A percentile compares a stretch with the other conserved stretches of the same genome.
phyloP scores from a whole-genome alignment of 2,797 vertebrate genomes.

The Morus bassanus region DNA sequence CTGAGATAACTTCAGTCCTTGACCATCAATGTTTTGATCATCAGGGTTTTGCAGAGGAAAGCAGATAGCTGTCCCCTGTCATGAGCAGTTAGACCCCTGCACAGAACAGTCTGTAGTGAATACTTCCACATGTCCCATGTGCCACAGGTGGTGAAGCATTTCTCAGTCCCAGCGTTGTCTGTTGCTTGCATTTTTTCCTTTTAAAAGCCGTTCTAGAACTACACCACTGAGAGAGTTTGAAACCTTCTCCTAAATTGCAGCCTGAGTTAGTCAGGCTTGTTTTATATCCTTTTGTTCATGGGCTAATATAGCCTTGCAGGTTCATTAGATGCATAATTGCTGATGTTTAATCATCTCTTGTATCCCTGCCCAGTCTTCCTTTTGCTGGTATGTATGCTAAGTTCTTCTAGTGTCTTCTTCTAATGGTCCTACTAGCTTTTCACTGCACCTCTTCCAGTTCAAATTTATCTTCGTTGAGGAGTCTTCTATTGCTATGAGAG shows the following conservation, averaged over 20 bases:
- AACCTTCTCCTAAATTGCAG: neutral
- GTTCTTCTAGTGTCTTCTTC: neutral
- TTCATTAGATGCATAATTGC: constrained; percentile 7
- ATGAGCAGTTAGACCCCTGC: neutral
- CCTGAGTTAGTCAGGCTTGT: neutral
- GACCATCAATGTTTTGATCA: neutral
- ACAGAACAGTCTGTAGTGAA: fast-evolving
- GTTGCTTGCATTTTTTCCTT: neutral
- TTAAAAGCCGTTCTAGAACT: neutral
- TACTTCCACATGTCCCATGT: neutral
- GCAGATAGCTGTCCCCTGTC: neutral
- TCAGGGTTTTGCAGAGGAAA: neutral
- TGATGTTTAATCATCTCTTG: constrained; percentile 4
- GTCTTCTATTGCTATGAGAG: neutral
- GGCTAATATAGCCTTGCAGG: neutral
- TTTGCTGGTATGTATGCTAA: neutral
- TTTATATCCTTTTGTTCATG: constrained; percentile 18
- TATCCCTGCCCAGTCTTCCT: neutral
- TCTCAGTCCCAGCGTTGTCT: neutral
- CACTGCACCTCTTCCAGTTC: neutral
- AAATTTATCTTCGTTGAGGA: neutral
- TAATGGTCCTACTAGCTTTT: neutral
- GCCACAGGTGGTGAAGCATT: neutral
- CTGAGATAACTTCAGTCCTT: neutral
- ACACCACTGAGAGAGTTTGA: neutral